A percentile compares a stretch with the other conserved stretches of the same genome.
phyloP scores from a whole-genome alignment of 2,888 invertebrate species.

The Mycogona germanica region DNA sequence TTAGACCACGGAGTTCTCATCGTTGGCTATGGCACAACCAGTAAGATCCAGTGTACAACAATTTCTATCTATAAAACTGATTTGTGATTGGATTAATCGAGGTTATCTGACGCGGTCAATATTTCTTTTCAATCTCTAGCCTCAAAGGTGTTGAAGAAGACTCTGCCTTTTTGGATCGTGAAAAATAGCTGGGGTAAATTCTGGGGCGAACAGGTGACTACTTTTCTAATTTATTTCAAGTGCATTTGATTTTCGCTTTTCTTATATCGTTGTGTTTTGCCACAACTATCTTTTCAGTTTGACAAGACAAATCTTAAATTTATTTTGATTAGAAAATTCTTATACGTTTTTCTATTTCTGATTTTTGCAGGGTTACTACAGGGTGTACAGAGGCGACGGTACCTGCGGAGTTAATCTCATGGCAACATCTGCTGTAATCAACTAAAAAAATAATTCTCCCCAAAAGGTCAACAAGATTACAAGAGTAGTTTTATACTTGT shows the following conservation, averaged over 20 bases:
- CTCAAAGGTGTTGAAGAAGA: constrained; percentile 52
- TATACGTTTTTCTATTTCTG: not conserved
- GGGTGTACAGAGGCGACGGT: constrained; percentile 86
- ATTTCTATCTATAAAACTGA: no score
- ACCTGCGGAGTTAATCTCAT: constrained; percentile 86
- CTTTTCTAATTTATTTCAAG: not conserved
- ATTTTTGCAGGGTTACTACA: constrained; percentile 65
- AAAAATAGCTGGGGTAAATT: constrained; percentile 88
- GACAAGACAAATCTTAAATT: not conserved
- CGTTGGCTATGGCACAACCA: constrained; percentile 75
- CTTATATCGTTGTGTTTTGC: not conserved
- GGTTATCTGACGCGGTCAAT: not conserved
- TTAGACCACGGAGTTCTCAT: constrained; percentile 93
- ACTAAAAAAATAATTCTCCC: no score
- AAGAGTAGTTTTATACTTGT: no score
- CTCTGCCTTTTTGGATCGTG: constrained; percentile 77
- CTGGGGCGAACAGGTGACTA: constrained; percentile 68
- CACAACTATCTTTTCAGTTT: not conserved
- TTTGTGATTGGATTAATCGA: not conserved
- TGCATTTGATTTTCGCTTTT: not conserved
- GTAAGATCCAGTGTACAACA: constrained; percentile 37
- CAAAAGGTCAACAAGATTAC: no score
- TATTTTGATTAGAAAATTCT: not conserved
- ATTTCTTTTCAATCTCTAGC: constrained; percentile 23
- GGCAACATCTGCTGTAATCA: constrained; percentile 86